Evolutionary conservation across 2,797 vertebrate genomes (phyloP).

Genomic region (Microhierax caerulescens): DNA sequence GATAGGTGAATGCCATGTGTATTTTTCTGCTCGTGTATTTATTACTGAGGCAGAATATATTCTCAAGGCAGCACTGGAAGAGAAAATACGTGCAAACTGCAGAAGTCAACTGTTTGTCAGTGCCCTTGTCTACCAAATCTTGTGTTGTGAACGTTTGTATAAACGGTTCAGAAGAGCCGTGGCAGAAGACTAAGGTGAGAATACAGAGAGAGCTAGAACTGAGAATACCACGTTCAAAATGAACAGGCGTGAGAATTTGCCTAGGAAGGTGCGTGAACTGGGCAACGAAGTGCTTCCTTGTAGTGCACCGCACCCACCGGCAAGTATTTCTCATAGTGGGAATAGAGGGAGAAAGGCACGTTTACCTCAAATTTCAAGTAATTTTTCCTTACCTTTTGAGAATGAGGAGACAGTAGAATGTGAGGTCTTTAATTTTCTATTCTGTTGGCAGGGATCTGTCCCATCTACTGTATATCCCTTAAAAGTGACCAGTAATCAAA

Average conservation of each 20-base stretch:
- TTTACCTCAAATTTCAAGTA: background rate
- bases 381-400: background rate
- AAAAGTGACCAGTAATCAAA: background rate
- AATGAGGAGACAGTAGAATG: background rate
- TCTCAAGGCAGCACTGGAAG: background rate
- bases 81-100: background rate
- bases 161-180: background rate
- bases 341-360: background rate
- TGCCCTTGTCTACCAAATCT: background rate
- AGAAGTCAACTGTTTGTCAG: background rate
- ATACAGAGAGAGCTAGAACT: background rate
- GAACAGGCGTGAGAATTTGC: background rate
- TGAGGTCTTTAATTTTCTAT: background rate
- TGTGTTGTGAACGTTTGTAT: background rate
- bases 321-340: background rate
- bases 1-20: background rate
- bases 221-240: background rate
- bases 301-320: accelerated
- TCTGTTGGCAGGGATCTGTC: background rate
- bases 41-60: background rate
- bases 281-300: background rate
- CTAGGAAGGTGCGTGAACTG: background rate
- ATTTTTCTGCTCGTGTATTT: background rate
- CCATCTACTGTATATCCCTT: background rate
- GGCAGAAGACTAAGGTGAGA: background rate